Percentiles rank a stretch among this genome's conserved stretches.
These are phyloP conservation scores for Trinorchestia longiramus DNA, from an alignment of 1,140 invertebrate species.

Conservation along the genomic window DNA sequence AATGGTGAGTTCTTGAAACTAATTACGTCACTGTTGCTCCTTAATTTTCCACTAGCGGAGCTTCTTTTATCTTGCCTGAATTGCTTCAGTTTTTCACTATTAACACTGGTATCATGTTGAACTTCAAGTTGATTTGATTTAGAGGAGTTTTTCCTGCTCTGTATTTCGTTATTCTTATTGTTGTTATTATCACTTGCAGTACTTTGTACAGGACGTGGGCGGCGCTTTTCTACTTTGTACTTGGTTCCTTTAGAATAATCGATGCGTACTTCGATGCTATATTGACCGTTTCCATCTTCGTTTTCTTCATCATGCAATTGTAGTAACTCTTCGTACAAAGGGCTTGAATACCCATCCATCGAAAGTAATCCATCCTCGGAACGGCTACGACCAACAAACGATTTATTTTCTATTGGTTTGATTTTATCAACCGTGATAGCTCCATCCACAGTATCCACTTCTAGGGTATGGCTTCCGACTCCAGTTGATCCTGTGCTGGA, in stretches of 20 bases:
- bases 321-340: constrained; percentile 64
- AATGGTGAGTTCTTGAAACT: constrained; percentile 31
- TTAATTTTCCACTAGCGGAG: not conserved
- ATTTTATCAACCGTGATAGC: not conserved
- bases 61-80: constrained; percentile 4
- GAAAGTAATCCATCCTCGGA: constrained; percentile 38
- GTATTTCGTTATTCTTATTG: constrained; percentile 25
- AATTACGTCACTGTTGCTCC: constrained; percentile 37
- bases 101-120: constrained; percentile 31
- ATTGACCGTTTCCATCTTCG: constrained; percentile 60
- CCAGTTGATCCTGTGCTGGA: constrained; percentile 42
- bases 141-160: not conserved
- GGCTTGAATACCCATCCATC: constrained; percentile 49
- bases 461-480: not conserved
- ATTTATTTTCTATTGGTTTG: not conserved
- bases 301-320: constrained; percentile 59
- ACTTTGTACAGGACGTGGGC: not conserved
- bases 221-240: constrained; percentile 60
- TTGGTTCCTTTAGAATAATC: constrained; percentile 66
- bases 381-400: not conserved
- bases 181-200: constrained; percentile 48
- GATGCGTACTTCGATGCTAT: constrained; percentile 66
- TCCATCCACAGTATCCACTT: not conserved
- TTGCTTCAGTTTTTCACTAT: constrained; percentile 31
- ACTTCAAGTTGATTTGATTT: not conserved